Base-by-base conservation (phyloP, 2,797 vertebrate genomes). In the Sphenopsis melanotis region DNA sequence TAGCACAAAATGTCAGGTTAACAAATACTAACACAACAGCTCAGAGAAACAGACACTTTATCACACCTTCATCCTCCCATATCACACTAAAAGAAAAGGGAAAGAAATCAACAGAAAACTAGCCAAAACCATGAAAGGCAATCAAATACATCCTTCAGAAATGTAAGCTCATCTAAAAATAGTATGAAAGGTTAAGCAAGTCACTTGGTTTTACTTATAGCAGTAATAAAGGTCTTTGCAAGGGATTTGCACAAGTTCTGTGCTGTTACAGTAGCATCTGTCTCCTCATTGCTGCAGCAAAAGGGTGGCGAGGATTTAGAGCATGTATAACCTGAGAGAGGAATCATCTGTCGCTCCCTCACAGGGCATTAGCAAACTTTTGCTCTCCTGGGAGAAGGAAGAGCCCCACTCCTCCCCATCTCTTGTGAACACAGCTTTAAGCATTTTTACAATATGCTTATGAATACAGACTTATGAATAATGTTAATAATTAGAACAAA, bases 1-100 rank as follows among this genome's bases (percentile, higher is more conserved):
- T 81, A 61, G 69, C 68, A 76, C 21, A 55, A 95, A 94, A 90
- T 86, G 61, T 92, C 91, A 93, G 79, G 74, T 92, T 85, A 96
- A 87, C 78, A 80, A 84, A 91, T 83, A 89, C 55, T 57, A 78
- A 65, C 87, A 89, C n/a, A 93, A 91, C 71, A 83, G 57, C 72
- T 89, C 84, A 56, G 36, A 85, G 79, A 94, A 95, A 91, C 15
- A 93, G 88, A 79, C 24, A 3, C 52, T 77, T 94, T 89, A 52
- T 95, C 39, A 9, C 83, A 93, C 89, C 82, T 95, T 89, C 93
- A 44, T 92, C 76, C 50, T 77, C 53, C 27, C 69, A 30, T 72
- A 71, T 55, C 55, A 70, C 81, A 83, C 69, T n/a, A 44, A 55
- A 89, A 83, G 8, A 61, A 61, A 79, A 68, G 9, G 9, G 2